Percentiles rank a stretch among this genome's conserved stretches.
Evolutionary conservation across 37 sponge, comb jelly and placozoan genomes (phyloP).

Genomic region (Hexactinellida sp.): DNA sequence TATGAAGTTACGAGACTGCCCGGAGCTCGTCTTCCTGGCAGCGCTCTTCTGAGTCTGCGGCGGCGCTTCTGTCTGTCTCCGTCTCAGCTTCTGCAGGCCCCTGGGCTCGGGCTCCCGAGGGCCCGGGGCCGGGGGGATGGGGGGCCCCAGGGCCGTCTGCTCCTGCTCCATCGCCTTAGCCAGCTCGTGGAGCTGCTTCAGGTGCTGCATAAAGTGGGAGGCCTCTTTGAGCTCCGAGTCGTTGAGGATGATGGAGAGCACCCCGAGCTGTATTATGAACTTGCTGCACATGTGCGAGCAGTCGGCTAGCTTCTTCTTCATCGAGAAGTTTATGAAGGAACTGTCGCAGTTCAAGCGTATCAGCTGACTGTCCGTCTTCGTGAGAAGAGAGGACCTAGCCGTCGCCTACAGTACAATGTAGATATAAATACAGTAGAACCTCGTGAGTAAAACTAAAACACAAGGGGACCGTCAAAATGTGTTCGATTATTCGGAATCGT

Average conservation of each 20-base stretch:
- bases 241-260: constrained; percentile 58
- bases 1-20: background rate
- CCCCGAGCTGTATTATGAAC: constrained; percentile 36
- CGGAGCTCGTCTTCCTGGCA: background rate
- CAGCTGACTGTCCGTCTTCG: background rate
- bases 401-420: background rate
- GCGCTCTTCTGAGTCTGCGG: background rate
- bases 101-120: background rate
- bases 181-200: constrained; percentile 37
- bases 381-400: background rate
- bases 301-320: constrained; percentile 28
- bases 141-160: background rate
- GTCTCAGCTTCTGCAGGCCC: background rate
- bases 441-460: background rate
- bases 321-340: background rate
- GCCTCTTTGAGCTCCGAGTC: constrained; percentile 53
- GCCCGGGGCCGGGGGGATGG: background rate
- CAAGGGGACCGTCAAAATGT: background rate
- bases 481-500: too few relatives aligned
- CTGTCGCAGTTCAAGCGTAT: background rate
- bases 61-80: background rate
- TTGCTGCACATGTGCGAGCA: constrained; percentile 30
- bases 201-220: constrained; percentile 45
- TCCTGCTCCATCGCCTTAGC: constrained; percentile 21
- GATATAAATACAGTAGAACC: background rate